Evolutionary conservation across 2,888 invertebrate genomes (phyloP), one percentile per base, ranked within the genome.

Genomic region (Limnephilus rhombicus): DNA sequence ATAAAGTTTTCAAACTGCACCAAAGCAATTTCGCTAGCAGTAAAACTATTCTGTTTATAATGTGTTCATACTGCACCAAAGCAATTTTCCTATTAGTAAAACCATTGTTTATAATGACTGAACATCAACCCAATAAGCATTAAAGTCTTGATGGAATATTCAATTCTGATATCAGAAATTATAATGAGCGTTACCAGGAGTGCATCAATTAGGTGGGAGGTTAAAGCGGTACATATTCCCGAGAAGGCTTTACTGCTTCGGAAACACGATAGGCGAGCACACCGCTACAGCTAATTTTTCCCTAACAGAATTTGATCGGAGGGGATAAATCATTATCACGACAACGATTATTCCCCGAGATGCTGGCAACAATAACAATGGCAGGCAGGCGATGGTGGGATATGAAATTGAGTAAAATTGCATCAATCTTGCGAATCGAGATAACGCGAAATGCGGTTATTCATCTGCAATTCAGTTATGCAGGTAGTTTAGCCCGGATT

Each of bases 271-370:
- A 86, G 45, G 83, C 83, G 83, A 34, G 18, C 41, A 37, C 41
- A 37, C 18, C n/a, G 13, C n/a, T 82, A 29, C 29, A 49, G 13
- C 85, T 86, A 86, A 86, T 49, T 86, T 45, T 45, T 86, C n/a
- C 68, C 31, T 90, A 91, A 91, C 80, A 87, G 49, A 91, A 85
- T 91, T 91, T 91, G 86, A 91, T 91, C 87, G 86, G 49, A 86
- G 87, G 81, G 87, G 34, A 87, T 91, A 91, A 91, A 91, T 91
- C 80, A 91, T 86, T 86, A 87, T 87, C 91, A 91, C 86, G 91
- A 91, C 91, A 91, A n/a, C 88, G 80, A 88, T 88, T 88, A 80
- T 88, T 34, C 88, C 87, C 68, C 88, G 88, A 68, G 49, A 29
- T 13, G 31, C 88, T 37, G 29, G 31, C 68, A 37, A 31, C 88